Base-by-base conservation (phyloP, 2,888 invertebrate genomes). In the Diachrysia chrysitis region DNA sequence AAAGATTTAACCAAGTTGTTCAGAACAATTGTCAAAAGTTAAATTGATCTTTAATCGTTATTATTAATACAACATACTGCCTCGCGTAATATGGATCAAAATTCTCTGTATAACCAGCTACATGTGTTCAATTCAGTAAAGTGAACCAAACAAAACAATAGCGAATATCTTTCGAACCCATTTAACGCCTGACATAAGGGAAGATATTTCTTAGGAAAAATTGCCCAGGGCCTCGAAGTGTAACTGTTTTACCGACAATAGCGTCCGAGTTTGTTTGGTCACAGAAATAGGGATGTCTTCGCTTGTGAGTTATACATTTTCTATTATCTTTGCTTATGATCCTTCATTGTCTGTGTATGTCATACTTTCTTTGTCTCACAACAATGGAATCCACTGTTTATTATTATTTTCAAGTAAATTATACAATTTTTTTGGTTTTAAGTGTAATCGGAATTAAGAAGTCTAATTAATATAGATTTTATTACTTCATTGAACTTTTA, bases 1-100 rank as follows among this genome's bases (percentile, higher is more conserved):
- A 87, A 89, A 90, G 85, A 87, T 88, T 85, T 82, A 81, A 78
- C 82, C 79, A 65, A 72, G 68, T 69, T 59, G 58, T 42, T 14
- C 48, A 37, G 53, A 69, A 73, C 58, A 76, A 70, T 69, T 66
- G 58, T 64, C 75, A 56, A 68, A 55, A 64, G 66, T 46, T 37
- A 46, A 59, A 63, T 64, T 70, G 54, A 54, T 58, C 14, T 19
- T 54, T 23, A 6, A 70, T 56, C 70, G 74, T 79, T 56, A 58
- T 2, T 19, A 56, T 76, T 51, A 71, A 63, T 32, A 61, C 35
- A 29, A 58, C 65, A 58, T 23, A 54, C 19, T n/a, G 48, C 19
- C 12, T 51, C 12, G 48, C 48, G 48, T 10, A 42, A 51, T 66
- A 42, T 29, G 37, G 7, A 29, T 16, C 17, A 32, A 46, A 35